Base-by-base conservation (phyloP, 2,113 vertebrate species). In the Daboia siamensis region DNA sequence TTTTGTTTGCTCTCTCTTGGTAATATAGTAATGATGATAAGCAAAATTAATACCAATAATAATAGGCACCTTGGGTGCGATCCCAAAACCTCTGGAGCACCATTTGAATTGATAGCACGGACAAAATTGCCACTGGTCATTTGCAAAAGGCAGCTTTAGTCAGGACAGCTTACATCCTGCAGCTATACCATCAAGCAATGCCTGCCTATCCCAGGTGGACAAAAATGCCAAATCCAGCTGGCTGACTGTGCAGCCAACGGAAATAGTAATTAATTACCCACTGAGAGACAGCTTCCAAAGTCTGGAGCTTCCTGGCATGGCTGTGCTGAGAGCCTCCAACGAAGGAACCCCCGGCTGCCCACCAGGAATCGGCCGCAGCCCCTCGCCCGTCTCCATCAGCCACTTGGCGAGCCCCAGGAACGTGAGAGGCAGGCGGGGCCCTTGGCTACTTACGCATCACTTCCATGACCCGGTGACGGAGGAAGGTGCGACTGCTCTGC, bases 401-500 rank as follows among this genome's bases (percentile, higher is more conserved):
- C 26, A 5, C 29, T 1, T 69, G 61, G 29, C 64, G 12, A 69
- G 64, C 4, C 64, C 64, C 5, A 4, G 64, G 12, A 69, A 15
- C 12, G n/a, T 1, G 29, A 15, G 69, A 51, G 51, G 26, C 26
- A 9, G 86, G 23, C 48, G 3, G 44, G 0, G 0, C 88, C 51
- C 23, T 88, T 56, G 61, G 13, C 15, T 59, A 98, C 99, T 99
- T 95, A 99, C 99, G 99, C 99, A 99, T 99, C 61, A 99, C 99
- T 96, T 99, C 99, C 99, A 99, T 99, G 90, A 99, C 99, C 2
- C 99, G 98, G 95, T 99, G 99, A 15, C 99, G 98, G 85, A 99
- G 97, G 96, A 99, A 99, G 17, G 99, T 99, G 7, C 99, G 98
- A 91, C 99, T 99, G 97, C 99, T 99, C 97, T 99, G 99, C 23